Evolutionary conservation across 1,140 invertebrate genomes (phyloP), one percentile per base, ranked within the genome.

Genomic region (Babylonia areolata): DNA sequence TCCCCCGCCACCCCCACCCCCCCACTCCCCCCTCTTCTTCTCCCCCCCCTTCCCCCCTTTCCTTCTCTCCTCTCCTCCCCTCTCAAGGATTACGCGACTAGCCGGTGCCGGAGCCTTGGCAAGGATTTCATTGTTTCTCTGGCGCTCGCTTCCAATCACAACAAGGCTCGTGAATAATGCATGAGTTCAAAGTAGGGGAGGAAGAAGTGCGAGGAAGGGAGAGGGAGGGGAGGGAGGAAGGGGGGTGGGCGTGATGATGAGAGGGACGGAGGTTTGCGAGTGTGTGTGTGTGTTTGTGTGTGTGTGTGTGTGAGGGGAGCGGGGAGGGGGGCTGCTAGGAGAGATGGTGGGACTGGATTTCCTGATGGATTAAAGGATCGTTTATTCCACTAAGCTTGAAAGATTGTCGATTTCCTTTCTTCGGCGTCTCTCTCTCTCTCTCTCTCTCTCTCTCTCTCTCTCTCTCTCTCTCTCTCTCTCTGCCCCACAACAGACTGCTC

Each of bases 381-480:
- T 77, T 77, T 40, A 77, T 77, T 77, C 69, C 54, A 37, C 81
- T 82, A 33, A 82, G 54, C 40, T 37, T 69, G 81, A 77, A 77
- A 77, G n/a, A 81, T 81, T 33, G 46, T 31, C 31, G 20, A 37
- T 81, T 81, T 81, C 42, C 79, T 81, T 31, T 15, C 20, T 78
- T 35, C 75, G 35, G 20, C 42, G 11, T 31, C 35, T 39, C 37
- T 40, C 31, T 79, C 37, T 39, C 23, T 42, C 37, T 42, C 6
- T 20, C 20, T 46, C n/a, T 6, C n/a, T 42, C 35, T 46, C 37
- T 42, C 35, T 31, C 39, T 42, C 39, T 79, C 46, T 31, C 35
- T 28, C 35, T n/a, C 35, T 9, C 23, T 28, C 78, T 42, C 23
- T 35, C 79, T 58, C 23, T 35, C 31, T 51, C 28, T 31, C 42